phyloP scores from a whole-genome alignment of 2,113 vertebrate genomes.

The Ivindomyrus marchei region DNA sequence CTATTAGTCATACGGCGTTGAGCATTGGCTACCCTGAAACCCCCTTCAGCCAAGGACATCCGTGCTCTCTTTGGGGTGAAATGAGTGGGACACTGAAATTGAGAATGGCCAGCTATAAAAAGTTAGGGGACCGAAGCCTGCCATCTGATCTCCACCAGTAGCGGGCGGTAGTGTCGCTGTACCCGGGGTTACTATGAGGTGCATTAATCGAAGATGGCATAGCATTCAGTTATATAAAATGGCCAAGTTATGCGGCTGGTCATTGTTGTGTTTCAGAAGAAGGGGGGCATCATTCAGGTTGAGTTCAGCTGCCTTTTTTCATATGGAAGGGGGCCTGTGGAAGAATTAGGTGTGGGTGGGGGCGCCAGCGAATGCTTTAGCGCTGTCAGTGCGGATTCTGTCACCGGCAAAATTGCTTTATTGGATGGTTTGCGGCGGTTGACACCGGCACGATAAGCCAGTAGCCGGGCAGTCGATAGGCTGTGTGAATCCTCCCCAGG shows the following conservation, averaged over 20 bases:
- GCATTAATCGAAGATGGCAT: not conserved
- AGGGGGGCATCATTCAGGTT: not conserved
- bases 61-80: conserved; percentile 48
- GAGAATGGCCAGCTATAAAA: conserved; percentile 31
- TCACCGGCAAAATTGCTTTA: not conserved
- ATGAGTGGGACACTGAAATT: conserved; percentile 37
- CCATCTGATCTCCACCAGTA: not conserved
- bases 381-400: not conserved
- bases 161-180: not conserved
- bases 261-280: not conserved
- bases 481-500: not conserved
- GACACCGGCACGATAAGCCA: not conserved
- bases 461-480: not conserved
- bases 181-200: not conserved
- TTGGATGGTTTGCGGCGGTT: not conserved
- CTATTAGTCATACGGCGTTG: conserved; percentile 62
- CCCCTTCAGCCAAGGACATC: conserved; percentile 67
- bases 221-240: not conserved
- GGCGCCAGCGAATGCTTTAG: not conserved
- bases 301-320: not conserved
- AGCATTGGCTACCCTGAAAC: conserved; percentile 58
- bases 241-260: not conserved
- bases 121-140: not conserved
- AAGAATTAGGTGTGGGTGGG: conserved; percentile 32
- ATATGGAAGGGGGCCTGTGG: conserved; percentile 23